Conservation (phyloP, 2,888 invertebrate species). For the Pycnomerus fuliginosus region DNA sequence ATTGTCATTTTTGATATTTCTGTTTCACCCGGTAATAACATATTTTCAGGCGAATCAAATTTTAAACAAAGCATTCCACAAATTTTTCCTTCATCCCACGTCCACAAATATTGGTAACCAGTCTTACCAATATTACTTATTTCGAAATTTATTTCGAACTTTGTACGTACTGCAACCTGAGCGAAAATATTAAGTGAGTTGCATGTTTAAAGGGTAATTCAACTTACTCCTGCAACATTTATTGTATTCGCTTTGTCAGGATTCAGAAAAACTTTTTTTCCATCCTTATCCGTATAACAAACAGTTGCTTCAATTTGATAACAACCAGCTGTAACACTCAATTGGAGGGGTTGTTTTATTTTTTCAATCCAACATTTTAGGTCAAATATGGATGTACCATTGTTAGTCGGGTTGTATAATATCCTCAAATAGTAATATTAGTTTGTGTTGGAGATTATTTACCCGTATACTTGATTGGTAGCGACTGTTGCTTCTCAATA, state of each 20-base stretch:
- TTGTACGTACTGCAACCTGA: constrained; percentile 41
- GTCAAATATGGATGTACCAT: constrained; percentile 59
- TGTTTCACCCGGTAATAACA: constrained; percentile 4
- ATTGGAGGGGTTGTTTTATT: constrained; percentile 55
- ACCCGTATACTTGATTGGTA: constrained; percentile 2
- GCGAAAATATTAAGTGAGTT: constrained; percentile 7
- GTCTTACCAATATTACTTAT: constrained; percentile 46
- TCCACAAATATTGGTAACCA: constrained; percentile 48
- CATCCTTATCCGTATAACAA: constrained; percentile 46
- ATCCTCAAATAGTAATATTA: constrained; percentile 50
- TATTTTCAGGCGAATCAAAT: constrained; percentile 10
- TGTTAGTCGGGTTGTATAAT: constrained; percentile 56
- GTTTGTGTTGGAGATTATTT: too few species aligned
- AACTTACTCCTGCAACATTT: constrained; percentile 49
- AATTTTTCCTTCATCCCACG: constrained; percentile 35
- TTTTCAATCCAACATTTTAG: constrained; percentile 59
- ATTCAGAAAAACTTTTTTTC: constrained; percentile 35
- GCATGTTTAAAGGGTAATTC: constrained; percentile 1
- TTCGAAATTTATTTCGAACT: constrained; percentile 38
- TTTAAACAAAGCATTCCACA: constrained; percentile 6
- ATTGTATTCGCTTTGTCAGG: constrained; percentile 44
- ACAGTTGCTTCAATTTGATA: constrained; percentile 57
- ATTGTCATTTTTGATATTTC: constrained; percentile 1
- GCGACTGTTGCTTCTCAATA: not conserved
- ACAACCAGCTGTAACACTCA: constrained; percentile 58